Conservation (phyloP, 2,888 invertebrate genomes). For the Eupithecia tripunctaria region DNA sequence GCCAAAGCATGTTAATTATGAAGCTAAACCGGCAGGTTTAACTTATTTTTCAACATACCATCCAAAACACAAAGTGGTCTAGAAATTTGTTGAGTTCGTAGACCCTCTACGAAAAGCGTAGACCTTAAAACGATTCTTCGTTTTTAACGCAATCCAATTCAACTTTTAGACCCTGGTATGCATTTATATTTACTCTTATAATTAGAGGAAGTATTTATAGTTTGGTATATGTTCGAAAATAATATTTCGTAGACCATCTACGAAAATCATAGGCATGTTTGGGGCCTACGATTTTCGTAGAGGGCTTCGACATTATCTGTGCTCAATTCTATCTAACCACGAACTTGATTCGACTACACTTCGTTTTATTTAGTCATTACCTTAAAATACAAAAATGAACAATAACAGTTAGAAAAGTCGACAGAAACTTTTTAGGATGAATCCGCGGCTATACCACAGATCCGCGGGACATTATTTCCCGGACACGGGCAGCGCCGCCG, state of each 20-base stretch:
- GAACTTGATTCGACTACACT: background rate
- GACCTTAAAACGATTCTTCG: background rate
- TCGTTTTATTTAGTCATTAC: background rate
- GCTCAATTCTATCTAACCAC: background rate
- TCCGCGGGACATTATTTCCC: slow-evolving; percentile 42
- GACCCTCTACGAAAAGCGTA: slow-evolving; percentile 6
- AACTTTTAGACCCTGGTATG: background rate
- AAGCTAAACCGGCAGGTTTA: background rate
- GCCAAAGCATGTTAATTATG: background rate
- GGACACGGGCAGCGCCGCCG: slow-evolving; percentile 45
- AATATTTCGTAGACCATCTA: background rate
- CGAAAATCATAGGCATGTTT: background rate
- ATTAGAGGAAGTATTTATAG: background rate
- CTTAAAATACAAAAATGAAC: background rate
- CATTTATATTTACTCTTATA: background rate
- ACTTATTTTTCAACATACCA: background rate
- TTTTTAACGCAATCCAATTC: background rate
- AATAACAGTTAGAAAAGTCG: slow-evolving; percentile 13
- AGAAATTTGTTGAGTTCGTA: background rate
- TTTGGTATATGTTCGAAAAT: background rate
- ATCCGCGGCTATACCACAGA: slow-evolving; percentile 36
- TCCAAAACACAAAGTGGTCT: background rate
- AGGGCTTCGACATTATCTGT: background rate
- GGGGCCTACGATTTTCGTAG: too few relatives aligned
- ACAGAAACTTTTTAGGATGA: slow-evolving; percentile 5